These are phyloP conservation scores for Uloborus diversus DNA, from an alignment of 1,140 invertebrate genomes.

Conservation along the genomic window DNA sequence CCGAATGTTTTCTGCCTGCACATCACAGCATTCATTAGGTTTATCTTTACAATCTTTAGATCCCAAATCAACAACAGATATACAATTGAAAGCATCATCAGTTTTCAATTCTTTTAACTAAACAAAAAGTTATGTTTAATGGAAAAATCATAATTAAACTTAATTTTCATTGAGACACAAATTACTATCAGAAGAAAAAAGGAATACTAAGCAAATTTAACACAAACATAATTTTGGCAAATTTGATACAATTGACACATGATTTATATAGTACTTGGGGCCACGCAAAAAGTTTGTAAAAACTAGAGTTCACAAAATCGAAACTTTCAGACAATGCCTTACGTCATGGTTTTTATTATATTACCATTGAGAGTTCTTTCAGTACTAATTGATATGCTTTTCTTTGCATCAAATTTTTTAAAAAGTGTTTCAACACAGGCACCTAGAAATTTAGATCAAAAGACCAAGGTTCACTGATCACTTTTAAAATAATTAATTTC, in stretches of 20 bases:
- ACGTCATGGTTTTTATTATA: too few species aligned
- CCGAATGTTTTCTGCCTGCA: constrained; percentile 30
- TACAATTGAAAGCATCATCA: constrained; percentile 21
- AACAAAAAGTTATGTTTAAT: neutral
- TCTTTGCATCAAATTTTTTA: too few species aligned
- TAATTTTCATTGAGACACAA: neutral
- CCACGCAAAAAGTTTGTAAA: too few species aligned
- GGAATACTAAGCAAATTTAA: neutral
- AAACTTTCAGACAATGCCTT: neutral
- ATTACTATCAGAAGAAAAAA: neutral
- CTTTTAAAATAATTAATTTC: too few species aligned
- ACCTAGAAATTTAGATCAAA: too few species aligned
- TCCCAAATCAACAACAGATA: constrained; percentile 50
- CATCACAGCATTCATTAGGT: constrained; percentile 10
- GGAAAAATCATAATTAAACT: neutral
- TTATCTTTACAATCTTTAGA: constrained; percentile 3
- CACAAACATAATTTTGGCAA: neutral
- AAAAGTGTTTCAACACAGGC: too few species aligned
- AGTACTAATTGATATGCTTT: too few species aligned
- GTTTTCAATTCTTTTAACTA: constrained; percentile 14
- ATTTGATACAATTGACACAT: neutral
- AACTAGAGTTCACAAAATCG: neutral
- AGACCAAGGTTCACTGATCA: too few species aligned
- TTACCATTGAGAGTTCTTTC: too few species aligned
- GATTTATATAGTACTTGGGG: neutral